Evolutionary conservation across 2,113 vertebrate genomes (phyloP), one percentile per base, ranked within the genome.

Genomic region (Plestiodon gilberti): DNA sequence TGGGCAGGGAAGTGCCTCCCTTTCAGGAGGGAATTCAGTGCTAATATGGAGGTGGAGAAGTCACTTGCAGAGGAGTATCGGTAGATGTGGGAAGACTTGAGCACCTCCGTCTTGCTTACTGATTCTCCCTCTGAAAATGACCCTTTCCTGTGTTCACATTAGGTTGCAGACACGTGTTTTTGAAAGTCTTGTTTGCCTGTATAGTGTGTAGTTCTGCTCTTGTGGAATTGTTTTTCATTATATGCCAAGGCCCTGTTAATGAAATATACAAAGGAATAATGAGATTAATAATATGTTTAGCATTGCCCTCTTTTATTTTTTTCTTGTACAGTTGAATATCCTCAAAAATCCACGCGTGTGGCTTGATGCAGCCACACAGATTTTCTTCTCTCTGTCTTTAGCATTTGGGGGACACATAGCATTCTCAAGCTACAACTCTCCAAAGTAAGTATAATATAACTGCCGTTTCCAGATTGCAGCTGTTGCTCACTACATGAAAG

Each of bases 371-470:
- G 97, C 98, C 75, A 98, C 98, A 0, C 98, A 99, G 96, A 98
- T 99, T 79, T 98, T 99, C 96, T 99, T 98, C 94, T 98, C 98
- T 13, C 96, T 99, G 55, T 99, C 98, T 52, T 88, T 99, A 97
- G 98, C 96, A 78, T 97, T 98, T 6, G 98, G 98, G 77, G 98
- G 98, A 69, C 97, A 98, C 75, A 98, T 99, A 38, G 96, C 98
- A 0, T 98, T 98, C 2, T 97, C 99, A 33, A 99, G 98, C 94
- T 99, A 99, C 87, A 99, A 98, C n/a, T 85, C 93, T 1, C 91
- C 96, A 88, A 97, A 95, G 98, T 98, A 94, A 94, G 96, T 67
- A 79, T 6, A 88, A 85, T 2, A 10, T 0, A 61, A 62, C 22
- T 13, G 69, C 18, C 33, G 18, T 17, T 88, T 35, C 69, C 82